Base-by-base conservation (phyloP, 1,140 invertebrate genomes). In the Pseudomyrmex sp. region DNA sequence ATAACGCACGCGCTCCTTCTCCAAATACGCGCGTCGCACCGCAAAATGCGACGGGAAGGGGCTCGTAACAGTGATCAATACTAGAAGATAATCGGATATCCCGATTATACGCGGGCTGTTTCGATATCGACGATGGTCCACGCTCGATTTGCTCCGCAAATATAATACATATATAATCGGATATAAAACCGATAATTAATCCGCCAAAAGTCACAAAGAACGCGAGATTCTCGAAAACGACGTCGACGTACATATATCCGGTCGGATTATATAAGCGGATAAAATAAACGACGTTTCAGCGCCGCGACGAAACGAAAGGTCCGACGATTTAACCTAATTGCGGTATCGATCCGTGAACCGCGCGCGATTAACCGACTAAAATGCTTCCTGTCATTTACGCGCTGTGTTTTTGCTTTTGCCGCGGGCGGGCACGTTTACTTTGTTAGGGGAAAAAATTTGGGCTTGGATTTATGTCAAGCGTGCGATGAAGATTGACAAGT, bases 181-280 rank as follows among this genome's bases (percentile, higher is more conserved):
- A 70, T 80, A 80, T 80, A 72, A 72, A 72, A 80, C 20, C 76
- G 50, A 79, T 70, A 79, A 80, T 80, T 80, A 80, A 80, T 72
- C 46, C 23, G 66, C 54, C 66, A 61, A 72, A 80, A 80, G 66
- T 70, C 66, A 80, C 76, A 72, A 59, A 80, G 54, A 72, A 80
- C 56, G 23, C 35, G 35, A 35, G 35, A 70, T 15, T 80, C 70
- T 70, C 76, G 76, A 69, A 20, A 69, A 26, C 54, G 20, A 79
- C 35, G 15, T 26, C 12, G 2, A 9, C 7, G 59, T 35, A 35
- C 5, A 18, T 54, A 48, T 13, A 35, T 48, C 48, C 35, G 56
- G 10, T 44, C 69, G 58, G 20, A 59, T 23, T 56, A 35, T 56
- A 77, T 56, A 77, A 79, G 44, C 44, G 20, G 35, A 69, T 69